Evolutionary conservation across 2,797 vertebrate genomes (phyloP).

Genomic region (Pseudochromis fuscus): DNA sequence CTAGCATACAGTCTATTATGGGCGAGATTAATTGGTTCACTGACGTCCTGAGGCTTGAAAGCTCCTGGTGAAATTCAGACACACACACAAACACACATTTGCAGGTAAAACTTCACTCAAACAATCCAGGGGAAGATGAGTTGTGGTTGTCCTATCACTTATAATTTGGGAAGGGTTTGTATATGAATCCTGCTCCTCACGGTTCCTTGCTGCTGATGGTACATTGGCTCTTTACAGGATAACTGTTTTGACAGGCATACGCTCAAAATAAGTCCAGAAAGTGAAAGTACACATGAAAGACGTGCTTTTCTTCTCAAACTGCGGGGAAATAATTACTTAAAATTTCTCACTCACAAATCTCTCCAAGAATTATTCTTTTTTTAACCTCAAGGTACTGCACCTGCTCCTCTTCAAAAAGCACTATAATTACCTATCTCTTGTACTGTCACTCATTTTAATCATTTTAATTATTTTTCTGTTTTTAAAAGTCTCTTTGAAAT

Average conservation of each 20-base stretch:
- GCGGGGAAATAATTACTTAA: constrained; percentile 22
- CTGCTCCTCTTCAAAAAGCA: constrained; percentile 8
- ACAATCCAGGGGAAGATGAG: constrained; percentile 14
- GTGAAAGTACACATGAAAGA: constrained; percentile 1
- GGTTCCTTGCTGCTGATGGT: constrained; percentile 21
- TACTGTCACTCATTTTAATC: constrained; percentile 25
- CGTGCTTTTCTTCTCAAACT: constrained; percentile 16
- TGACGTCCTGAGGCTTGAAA: constrained; percentile 54
- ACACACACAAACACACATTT: constrained; percentile 25
- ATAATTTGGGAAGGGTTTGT: constrained; percentile 31
- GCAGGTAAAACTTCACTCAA: constrained; percentile 26
- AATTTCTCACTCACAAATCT: constrained; percentile 6
- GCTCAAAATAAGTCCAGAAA: constrained; percentile 12
- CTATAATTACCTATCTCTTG: constrained; percentile 23
- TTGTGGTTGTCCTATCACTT: constrained; percentile 35
- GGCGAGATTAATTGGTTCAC: constrained; percentile 74
- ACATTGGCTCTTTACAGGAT: neutral
- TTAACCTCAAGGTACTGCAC: constrained; percentile 10
- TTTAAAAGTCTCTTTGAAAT: neutral
- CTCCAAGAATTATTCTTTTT: constrained; percentile 6
- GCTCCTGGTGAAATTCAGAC: constrained; percentile 51
- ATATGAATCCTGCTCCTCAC: constrained; percentile 7
- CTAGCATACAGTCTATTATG: constrained; percentile 70
- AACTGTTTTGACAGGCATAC: constrained; percentile 27
- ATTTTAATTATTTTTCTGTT: constrained; percentile 32